Base-by-base conservation (phyloP, 2,888 invertebrate species). In the Nomada lathburiana region DNA sequence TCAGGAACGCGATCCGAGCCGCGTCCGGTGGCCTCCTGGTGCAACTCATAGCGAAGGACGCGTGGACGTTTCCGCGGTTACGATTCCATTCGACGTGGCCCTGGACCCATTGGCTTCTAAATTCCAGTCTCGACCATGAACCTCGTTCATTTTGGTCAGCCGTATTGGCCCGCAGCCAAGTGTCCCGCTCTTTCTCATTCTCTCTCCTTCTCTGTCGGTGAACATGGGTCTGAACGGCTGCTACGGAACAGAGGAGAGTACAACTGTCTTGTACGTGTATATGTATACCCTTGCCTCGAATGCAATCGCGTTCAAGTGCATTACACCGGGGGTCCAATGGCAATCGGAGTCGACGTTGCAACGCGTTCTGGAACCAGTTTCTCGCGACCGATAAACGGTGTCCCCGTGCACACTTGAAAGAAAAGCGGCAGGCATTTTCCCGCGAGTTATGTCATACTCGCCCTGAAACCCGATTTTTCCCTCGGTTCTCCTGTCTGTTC, bases 111-210 rank as follows among this genome's bases (percentile, higher is more conserved):
- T 55, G 47, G 52, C 63, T 75, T 86, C 74, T 76, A 75, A 60
- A 87, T 84, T 87, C 81, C 80, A 75, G 67, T 86, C 80, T 52
- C 86, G 88, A 86, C 87, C 88, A 78, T 88, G 87, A 88, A 88
- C 88, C 86, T 85, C 79, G 80, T 76, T 82, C 86, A 64, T 80
- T 76, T 82, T 70, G 74, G 67, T 75, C 60, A 60, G 67, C 64
- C 62, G 60, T 67, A 75, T 52, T 88, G 87, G 87, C 85, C 16
- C 18, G 23, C n/a, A 11, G 86, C 87, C 87, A 88, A 86, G 88
- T 82, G 80, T 88, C 73, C 75, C 67, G 16, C 20, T 13, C 13
- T 5, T 16, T 50, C 18, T 13, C 13, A 23, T 23, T 20, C 20
- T 29, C 36, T 60, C 50, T 16, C 10, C 47, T 3, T 47, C 47